These are phyloP conservation scores for Cynaeus angustus DNA, from an alignment of 2,888 invertebrate species.

Conservation along the genomic window DNA sequence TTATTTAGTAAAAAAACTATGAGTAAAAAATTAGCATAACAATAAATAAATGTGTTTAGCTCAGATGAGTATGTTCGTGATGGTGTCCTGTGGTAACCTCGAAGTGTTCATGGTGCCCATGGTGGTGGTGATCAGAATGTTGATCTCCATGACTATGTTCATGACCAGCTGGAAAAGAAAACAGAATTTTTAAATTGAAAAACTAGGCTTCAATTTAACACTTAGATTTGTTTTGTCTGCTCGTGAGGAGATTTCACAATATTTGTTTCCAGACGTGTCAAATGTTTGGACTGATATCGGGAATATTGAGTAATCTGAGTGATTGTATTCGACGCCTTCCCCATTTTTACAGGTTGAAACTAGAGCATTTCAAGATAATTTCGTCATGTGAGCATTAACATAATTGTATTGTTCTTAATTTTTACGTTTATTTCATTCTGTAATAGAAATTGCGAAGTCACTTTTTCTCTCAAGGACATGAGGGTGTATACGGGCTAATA, in stretches of 20 bases:
- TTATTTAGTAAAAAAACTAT: neutral
- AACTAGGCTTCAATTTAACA: too few species aligned
- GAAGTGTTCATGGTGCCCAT: constrained; percentile 18
- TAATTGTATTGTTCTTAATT: constrained; percentile 5
- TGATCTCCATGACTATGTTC: constrained; percentile 43
- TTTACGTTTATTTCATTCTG: neutral
- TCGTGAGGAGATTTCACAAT: too few species aligned
- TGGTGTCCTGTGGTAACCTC: constrained; percentile 39
- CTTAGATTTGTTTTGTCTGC: too few species aligned
- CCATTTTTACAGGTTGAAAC: constrained; percentile 10
- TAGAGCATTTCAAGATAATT: neutral
- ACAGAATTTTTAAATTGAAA: neutral
- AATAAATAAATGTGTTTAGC: constrained; percentile 20
- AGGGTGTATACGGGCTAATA: constrained; percentile 11
- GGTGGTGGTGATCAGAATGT: constrained; percentile 36
- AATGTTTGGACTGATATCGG: too few species aligned
- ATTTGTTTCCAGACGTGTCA: too few species aligned
- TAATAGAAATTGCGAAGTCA: constrained; percentile 3
- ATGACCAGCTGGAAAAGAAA: constrained; percentile 45
- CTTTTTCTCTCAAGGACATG: constrained; percentile 17
- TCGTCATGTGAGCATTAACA: neutral
- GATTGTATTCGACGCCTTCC: neutral
- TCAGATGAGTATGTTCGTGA: constrained; percentile 38
- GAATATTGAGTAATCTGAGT: neutral
- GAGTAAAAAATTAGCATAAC: constrained; percentile 12